Base-by-base conservation (phyloP, 2,113 vertebrate species). In the Serilophus lunatus region DNA sequence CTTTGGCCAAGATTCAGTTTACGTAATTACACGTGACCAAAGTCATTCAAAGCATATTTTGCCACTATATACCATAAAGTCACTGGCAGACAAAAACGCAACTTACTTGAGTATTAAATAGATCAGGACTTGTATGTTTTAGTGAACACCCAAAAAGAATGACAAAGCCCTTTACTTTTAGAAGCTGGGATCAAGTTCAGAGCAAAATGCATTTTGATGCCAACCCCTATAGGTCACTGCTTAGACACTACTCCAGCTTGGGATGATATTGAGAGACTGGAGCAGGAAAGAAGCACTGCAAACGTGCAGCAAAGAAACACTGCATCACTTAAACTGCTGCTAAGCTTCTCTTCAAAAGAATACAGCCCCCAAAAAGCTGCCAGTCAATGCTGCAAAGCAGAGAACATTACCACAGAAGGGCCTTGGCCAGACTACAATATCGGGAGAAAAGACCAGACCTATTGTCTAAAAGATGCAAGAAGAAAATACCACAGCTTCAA, bases 381-480 rank as follows among this genome's bases (percentile, higher is more conserved):
- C 76, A 72, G 28, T 65, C 88, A 93, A 35, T 74, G 82, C 88
- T 96, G 96, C 85, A 93, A 96, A 96, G 90, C 88, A 94, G 92
- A 96, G 88, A 95, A 90, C 28, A 8, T 77, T 59, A 96, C 50
- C 85, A 96, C 76, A 90, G 89, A 85, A 86, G n/a, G 72, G 79
- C 71, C 75, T 93, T 74, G 31, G 75, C 77, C 76, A 79, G 56
- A 65, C 82, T 88, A 72, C 63, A 86, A 7, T 53, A 82, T 0
- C 77, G 50, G 17, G 59, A 88, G 59, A 83, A 76, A 86, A 86
- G 95, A 96, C 95, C 95, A 96, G 96, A 97, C 94, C 85, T 82
- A 47, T 76, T 83, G 79, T 59, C 90, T 90, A 63, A 35, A 93
- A 94, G 92, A 90, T 94, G 71, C 25, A 88, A 88, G 92, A 94